Conservation (phyloP, 2,797 vertebrate species). For the Propithecus deckenii region DNA sequence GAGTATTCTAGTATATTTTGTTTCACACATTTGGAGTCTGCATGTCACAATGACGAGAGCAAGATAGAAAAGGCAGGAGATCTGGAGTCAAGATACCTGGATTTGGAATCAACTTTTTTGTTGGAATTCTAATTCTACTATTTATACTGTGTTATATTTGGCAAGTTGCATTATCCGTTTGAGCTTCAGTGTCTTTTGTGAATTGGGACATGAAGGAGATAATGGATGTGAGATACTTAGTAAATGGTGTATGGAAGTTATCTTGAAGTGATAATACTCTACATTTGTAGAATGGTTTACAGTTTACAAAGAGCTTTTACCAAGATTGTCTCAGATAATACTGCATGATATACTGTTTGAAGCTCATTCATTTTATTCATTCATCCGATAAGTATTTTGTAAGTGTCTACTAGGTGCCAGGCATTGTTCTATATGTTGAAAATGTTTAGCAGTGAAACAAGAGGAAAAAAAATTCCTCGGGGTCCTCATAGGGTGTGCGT, state of each 20-base stretch:
- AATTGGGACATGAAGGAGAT: conserved; percentile 9
- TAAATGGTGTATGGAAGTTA: background rate
- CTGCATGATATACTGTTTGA: background rate
- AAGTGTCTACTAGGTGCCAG: background rate
- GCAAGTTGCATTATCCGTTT: background rate
- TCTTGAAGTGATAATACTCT: background rate
- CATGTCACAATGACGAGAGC: background rate
- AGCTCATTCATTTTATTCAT: background rate
- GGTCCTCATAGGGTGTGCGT: background rate
- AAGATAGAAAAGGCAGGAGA: background rate
- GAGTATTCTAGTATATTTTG: background rate
- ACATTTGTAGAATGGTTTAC: background rate
- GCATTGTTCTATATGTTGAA: background rate
- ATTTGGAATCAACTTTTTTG: background rate
- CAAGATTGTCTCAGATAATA: background rate
- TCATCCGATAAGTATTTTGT: background rate
- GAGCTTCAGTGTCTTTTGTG: conserved; percentile 11
- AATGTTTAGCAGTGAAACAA: background rate
- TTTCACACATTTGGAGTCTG: background rate
- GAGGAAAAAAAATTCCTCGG: background rate
- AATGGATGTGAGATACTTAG: background rate
- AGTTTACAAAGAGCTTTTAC: conserved; percentile 30
- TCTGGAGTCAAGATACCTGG: background rate
- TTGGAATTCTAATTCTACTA: background rate
- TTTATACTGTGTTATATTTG: background rate